Conservation (phyloP, 2,888 invertebrate genomes). For the Drosophila lacicola region DNA sequence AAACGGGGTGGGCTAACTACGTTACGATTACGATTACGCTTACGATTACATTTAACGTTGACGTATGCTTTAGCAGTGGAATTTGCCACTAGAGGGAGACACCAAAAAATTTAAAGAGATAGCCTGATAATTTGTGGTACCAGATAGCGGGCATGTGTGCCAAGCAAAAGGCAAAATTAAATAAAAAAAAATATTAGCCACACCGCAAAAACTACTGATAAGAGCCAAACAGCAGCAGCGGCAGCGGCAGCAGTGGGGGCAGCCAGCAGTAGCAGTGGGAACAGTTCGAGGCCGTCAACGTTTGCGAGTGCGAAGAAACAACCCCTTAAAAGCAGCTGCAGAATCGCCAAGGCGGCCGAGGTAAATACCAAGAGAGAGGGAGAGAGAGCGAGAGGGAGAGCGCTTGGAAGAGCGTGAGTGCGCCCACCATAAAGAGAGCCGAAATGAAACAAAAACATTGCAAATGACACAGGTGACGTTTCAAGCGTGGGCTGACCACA, state of each 20-base stretch:
- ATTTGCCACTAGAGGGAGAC: slow-evolving; percentile 48
- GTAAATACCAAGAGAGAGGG: slow-evolving; percentile 15
- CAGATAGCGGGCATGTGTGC: slow-evolving; percentile 45
- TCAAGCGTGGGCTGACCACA: slow-evolving; percentile 57
- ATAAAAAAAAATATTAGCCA: slow-evolving; percentile 56
- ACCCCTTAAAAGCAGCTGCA: slow-evolving; percentile 37
- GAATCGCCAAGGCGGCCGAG: slow-evolving; percentile 11
- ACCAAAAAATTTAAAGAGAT: slow-evolving; percentile 24
- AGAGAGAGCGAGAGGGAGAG: slow-evolving; percentile 5
- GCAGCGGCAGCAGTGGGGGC: slow-evolving; percentile 12
- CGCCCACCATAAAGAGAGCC: slow-evolving; percentile 17
- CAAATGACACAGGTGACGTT: slow-evolving; percentile 79
- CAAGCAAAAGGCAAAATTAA: slow-evolving; percentile 48
- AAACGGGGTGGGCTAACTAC: slow-evolving; percentile 13
- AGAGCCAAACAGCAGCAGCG: slow-evolving; percentile 35
- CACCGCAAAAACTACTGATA: slow-evolving; percentile 57
- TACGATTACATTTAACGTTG: slow-evolving; percentile 16
- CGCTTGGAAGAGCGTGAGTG: slow-evolving; percentile 5
- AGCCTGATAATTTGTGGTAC: slow-evolving; percentile 58
- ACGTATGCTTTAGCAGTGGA: slow-evolving; percentile 38
- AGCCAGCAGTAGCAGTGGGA: neutral
- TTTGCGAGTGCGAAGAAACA: slow-evolving; percentile 23
- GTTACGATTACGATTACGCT: slow-evolving; percentile 29
- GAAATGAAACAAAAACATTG: slow-evolving; percentile 72
- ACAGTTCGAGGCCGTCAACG: slow-evolving; percentile 33